Conservation (phyloP, 2,797 vertebrate species). For the Anas capensis region DNA sequence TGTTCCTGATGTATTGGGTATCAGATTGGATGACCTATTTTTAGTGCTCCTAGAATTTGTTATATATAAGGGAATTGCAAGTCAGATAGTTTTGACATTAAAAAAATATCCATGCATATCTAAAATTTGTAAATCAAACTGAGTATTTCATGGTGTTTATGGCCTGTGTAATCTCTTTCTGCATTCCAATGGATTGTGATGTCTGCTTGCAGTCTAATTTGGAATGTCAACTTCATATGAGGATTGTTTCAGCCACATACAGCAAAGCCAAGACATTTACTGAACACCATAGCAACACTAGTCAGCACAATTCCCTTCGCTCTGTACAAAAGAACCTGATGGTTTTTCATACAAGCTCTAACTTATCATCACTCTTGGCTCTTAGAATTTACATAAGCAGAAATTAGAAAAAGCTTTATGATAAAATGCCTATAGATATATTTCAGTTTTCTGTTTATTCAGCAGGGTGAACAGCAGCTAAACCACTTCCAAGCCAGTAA, state of each 20-base stretch:
- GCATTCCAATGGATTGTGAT: not conserved
- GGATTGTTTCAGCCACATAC: not conserved
- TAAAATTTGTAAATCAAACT: conserved; percentile 1
- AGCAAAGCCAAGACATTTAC: not conserved
- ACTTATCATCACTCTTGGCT: not conserved
- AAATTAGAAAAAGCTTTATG: not conserved
- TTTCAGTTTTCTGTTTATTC: not conserved
- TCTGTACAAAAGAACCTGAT: not conserved
- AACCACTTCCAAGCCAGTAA: not conserved
- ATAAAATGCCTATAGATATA: not conserved
- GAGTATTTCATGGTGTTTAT: not conserved
- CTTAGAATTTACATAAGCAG: not conserved
- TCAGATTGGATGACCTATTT: conserved; percentile 54
- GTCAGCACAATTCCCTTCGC: not conserved
- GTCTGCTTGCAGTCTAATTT: not conserved
- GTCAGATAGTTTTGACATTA: conserved; percentile 30
- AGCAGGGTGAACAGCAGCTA: not conserved
- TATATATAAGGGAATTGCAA: conserved; percentile 39
- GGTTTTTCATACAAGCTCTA: not conserved
- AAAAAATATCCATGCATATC: conserved; percentile 5
- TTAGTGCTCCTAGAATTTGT: conserved; percentile 36
- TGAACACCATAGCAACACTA: not conserved
- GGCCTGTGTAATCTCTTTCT: not conserved
- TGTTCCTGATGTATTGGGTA: conserved; percentile 33
- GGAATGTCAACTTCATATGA: not conserved